Evolutionary conservation across 2,797 vertebrate genomes (phyloP).

Genomic region (Acestrorhynchus altus): DNA sequence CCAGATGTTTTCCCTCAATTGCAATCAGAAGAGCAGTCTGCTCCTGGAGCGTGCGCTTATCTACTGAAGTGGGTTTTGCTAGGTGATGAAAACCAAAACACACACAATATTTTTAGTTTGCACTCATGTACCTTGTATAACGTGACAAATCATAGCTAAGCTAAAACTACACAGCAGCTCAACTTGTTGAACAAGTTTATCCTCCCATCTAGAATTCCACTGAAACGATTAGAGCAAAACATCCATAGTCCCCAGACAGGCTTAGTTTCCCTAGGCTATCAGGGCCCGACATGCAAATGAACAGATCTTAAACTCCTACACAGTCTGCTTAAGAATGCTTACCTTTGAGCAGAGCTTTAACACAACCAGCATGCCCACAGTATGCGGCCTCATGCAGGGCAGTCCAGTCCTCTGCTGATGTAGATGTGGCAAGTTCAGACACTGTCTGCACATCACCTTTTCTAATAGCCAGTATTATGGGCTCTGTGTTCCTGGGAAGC

Average conservation of each 20-base stretch:
- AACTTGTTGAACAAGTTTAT: slow-evolving; percentile 35
- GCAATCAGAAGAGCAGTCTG: slow-evolving; percentile 92
- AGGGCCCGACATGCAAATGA: not conserved
- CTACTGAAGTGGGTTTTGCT: slow-evolving; percentile 87
- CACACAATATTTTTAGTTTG: slow-evolving; percentile 17
- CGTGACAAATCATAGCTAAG: not conserved
- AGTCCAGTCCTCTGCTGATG: slow-evolving; percentile 90
- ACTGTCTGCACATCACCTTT: slow-evolving; percentile 83
- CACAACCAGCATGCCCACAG: slow-evolving; percentile 83
- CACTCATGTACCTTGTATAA: slow-evolving; percentile 19
- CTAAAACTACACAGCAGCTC: slow-evolving; percentile 19
- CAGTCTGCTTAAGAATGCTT: slow-evolving; percentile 27
- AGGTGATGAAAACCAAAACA: slow-evolving; percentile 30
- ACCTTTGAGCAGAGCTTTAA: slow-evolving; percentile 87
- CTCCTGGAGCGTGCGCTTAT: slow-evolving; percentile 93
- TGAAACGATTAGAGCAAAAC: slow-evolving; percentile 25
- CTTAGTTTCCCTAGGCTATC: not conserved
- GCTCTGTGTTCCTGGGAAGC: slow-evolving; percentile 80
- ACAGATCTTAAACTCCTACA: not conserved
- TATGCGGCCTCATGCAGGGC: slow-evolving; percentile 90
- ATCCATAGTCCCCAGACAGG: not conserved
- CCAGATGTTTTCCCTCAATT: slow-evolving; percentile 82
- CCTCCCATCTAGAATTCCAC: slow-evolving; percentile 34
- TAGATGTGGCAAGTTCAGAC: slow-evolving; percentile 75
- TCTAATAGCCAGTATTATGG: slow-evolving; percentile 82